These are phyloP conservation scores for Hemitrygon akajei DNA, from an alignment of 2,797 vertebrate species.

Conservation along the genomic window DNA sequence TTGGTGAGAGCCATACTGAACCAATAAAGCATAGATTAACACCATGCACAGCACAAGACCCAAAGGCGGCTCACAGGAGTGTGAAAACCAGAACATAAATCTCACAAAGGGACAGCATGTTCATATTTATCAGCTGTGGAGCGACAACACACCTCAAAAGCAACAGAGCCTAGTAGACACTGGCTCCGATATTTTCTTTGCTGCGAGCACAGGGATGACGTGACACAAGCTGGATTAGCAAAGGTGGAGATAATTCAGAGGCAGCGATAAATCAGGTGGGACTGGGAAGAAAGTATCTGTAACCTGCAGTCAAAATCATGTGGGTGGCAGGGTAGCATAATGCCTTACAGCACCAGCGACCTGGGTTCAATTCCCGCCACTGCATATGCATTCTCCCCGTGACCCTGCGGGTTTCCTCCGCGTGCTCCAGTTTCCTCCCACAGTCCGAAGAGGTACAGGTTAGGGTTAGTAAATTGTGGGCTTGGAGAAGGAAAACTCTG, in stretches of 20 bases:
- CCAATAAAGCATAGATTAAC: slow-evolving; percentile 6
- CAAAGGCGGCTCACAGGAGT: not conserved
- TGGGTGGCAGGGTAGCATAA: no score
- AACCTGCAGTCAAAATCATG: no score
- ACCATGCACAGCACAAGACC: not conserved
- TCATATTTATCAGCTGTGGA: not conserved
- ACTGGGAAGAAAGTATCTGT: not conserved
- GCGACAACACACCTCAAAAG: not conserved
- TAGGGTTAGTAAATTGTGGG: no score
- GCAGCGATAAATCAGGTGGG: not conserved
- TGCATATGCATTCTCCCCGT: no score
- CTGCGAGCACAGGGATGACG: not conserved
- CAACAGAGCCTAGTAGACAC: not conserved
- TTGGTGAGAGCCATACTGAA: not conserved
- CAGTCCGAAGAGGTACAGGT: no score
- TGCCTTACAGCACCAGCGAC: no score
- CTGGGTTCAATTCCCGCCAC: no score
- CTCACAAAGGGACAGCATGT: not conserved
- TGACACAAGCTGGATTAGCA: not conserved
- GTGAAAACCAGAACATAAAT: not conserved
- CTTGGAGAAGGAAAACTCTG: no score
- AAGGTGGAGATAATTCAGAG: not conserved
- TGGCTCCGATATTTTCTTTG: not conserved
- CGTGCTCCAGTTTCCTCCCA: no score
- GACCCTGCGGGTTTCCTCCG: no score